A percentile compares a stretch with the other conserved stretches of the same genome.
These are phyloP conservation scores for Thalassarche chlororhynchos DNA, from an alignment of 2,113 vertebrate genomes.

Conservation along the genomic window DNA sequence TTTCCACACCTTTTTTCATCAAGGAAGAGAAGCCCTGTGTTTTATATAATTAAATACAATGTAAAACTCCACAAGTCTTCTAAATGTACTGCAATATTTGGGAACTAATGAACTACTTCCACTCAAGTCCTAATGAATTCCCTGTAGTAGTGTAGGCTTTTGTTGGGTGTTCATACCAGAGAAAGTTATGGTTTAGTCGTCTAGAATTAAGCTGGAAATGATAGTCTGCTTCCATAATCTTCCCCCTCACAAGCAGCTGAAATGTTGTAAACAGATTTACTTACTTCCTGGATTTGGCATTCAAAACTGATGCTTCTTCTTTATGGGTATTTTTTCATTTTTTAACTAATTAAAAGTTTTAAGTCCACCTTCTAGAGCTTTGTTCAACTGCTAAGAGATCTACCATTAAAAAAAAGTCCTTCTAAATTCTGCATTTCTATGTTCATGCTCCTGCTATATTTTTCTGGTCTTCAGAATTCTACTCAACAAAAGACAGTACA, in stretches of 20 bases:
- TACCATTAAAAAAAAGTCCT: not conserved
- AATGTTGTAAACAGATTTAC: not conserved
- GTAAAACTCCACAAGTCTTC: not conserved
- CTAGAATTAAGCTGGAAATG: not conserved
- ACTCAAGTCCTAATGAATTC: not conserved
- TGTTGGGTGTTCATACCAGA: not conserved
- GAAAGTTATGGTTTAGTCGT: not conserved
- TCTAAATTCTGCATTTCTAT: not conserved
- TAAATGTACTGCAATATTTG: not conserved
- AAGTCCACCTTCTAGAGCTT: not conserved
- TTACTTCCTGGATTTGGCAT: not conserved
- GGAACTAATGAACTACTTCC: not conserved
- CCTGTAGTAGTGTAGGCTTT: not conserved
- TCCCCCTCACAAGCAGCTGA: not conserved
- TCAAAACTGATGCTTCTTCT: not conserved
- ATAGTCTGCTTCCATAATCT: not conserved
- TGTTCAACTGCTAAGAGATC: not conserved
- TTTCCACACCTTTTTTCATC: not conserved
- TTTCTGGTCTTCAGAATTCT: not conserved
- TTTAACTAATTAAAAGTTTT: not conserved
- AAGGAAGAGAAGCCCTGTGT: not conserved
- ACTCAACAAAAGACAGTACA: not conserved
- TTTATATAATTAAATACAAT: not conserved
- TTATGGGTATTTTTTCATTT: not conserved
- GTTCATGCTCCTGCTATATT: not conserved